Evolutionary conservation across 2,888 invertebrate genomes (phyloP), one percentile per base, ranked within the genome.

Genomic region (Thysanoteuthis rhombus): DNA sequence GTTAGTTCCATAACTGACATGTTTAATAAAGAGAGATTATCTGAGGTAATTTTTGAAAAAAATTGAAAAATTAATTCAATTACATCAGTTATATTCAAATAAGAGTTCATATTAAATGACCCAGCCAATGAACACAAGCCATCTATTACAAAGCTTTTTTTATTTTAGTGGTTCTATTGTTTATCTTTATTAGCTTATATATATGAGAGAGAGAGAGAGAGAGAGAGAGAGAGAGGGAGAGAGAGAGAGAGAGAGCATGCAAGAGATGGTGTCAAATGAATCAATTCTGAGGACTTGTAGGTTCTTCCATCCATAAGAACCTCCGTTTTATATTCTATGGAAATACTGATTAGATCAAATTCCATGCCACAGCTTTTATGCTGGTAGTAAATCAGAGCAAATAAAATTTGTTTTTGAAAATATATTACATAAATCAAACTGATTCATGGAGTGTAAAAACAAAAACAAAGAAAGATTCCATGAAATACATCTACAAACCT

Each of bases 361-460:
- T 52, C 75, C n/a, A n/a, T n/a, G 75, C 10, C 12, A 75, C 75
- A 75, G 36, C n/a, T 36, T 75, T 75, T 36, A 75, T 75, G 75
- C 75, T 75, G n/a, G 75, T 75, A 75, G 75, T n/a, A 75, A 75
- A 75, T 16, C 75, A 75, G 36, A 75, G 75, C 36, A 75, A 75
- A 75, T 75, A 75, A 75, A 75, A 75, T 75, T 75, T 75, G n/a
- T 75, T 75, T 75, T 75, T 75, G n/a, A 75, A 75, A 75, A 75
- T 75, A 75, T 75, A 75, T 75, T n/a, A 75, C 75, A 75, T 75
- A 75, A 75, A 75, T 75, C 75, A 75, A 75, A 75, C 36, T 75
- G 75, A 75, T 75, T 75, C 75, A 75, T 75, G 75, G 16, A 16
- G n/a, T 75, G 75, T 75, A 75, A 75, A 75, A 19, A 75, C 36